Conservation (phyloP, 2,797 vertebrate species). For the Hypotaenidia philippensis region DNA sequence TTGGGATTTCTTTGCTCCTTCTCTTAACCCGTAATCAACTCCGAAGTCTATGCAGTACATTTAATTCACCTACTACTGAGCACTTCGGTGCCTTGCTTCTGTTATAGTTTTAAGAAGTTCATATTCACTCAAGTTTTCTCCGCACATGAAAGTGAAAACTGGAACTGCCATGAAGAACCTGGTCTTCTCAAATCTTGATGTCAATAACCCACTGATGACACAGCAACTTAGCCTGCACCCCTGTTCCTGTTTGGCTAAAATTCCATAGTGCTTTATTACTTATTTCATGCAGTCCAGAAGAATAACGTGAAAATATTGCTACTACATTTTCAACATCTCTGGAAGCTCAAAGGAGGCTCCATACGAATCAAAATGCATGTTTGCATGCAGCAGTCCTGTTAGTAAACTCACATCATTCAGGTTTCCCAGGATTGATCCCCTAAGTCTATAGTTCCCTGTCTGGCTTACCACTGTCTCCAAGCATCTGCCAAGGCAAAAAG, state of each 20-base stretch:
- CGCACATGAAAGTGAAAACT: neutral
- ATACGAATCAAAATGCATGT: neutral
- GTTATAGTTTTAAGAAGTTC: neutral
- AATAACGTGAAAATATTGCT: neutral
- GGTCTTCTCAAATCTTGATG: neutral
- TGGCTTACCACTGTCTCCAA: neutral
- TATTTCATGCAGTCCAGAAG: neutral
- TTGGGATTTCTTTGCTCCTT: neutral
- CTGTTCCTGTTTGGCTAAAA: neutral
- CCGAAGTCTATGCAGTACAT: neutral
- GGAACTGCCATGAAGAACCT: neutral
- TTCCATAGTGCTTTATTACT: neutral
- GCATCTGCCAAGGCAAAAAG: neutral
- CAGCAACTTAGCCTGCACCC: neutral
- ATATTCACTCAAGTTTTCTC: neutral
- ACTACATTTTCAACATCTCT: neutral
- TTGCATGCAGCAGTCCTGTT: neutral
- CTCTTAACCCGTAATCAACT: neutral
- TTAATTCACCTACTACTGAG: neutral
- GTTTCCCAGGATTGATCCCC: neutral
- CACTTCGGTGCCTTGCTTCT: neutral
- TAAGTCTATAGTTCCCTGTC: neutral
- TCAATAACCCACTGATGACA: neutral
- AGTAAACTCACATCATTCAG: neutral
- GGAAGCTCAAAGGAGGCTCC: neutral